These are phyloP conservation scores for Teleopsis dalmanni DNA, from an alignment of 1,140 invertebrate genomes.

Conservation along the genomic window DNA sequence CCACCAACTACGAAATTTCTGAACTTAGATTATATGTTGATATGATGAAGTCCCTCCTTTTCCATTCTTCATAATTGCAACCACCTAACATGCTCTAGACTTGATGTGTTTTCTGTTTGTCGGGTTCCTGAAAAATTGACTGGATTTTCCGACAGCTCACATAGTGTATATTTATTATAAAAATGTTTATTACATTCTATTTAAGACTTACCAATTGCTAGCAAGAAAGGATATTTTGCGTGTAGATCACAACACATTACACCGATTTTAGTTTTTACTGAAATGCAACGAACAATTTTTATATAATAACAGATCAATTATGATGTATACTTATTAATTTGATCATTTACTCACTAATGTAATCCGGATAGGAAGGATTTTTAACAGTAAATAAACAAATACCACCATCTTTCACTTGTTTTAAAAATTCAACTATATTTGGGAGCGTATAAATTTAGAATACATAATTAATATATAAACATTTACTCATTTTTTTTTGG, in stretches of 20 bases:
- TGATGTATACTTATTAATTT: not conserved
- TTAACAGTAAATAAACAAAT: slow-evolving; percentile 86
- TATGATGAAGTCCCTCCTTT: too few species aligned
- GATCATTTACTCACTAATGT: slow-evolving; percentile 51
- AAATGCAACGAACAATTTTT: too few species aligned
- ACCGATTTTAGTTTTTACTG: slow-evolving; percentile 64
- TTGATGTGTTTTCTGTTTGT: too few species aligned
- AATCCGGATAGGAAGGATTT: slow-evolving; percentile 89
- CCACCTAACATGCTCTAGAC: too few species aligned
- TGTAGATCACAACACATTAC: slow-evolving; percentile 86
- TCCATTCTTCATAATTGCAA: too few species aligned
- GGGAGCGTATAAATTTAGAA: not conserved
- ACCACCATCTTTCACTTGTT: slow-evolving; percentile 62
- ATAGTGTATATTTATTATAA: too few species aligned
- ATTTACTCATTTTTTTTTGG: too few species aligned
- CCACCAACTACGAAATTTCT: too few species aligned
- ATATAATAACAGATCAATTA: not conserved
- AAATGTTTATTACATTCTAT: too few species aligned
- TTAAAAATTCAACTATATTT: slow-evolving; percentile 77
- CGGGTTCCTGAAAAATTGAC: too few species aligned
- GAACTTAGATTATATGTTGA: too few species aligned
- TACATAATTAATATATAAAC: not conserved
- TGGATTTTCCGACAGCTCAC: too few species aligned
- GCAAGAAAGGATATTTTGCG: slow-evolving; percentile 67
- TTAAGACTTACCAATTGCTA: slow-evolving; percentile 64